Percentiles rank a stretch among this genome's conserved stretches.
Conservation (phyloP, 1,140 invertebrate genomes). For the Drosophila sproati region DNA sequence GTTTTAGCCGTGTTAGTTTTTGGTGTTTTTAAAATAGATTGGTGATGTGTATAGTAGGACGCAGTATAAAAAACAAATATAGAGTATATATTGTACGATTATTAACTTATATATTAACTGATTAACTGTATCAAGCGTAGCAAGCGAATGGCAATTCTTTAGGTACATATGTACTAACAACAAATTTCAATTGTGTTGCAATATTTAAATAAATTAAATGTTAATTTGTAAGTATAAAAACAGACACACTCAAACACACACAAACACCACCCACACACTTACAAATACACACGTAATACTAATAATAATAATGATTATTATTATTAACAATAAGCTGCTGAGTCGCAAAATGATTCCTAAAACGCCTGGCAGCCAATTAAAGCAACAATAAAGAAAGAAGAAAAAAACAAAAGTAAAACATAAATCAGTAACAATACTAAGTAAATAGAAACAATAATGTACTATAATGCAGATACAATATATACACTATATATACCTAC, state of each 20-base stretch:
- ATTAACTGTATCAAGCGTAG: slow-evolving; percentile 61
- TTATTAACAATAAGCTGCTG: slow-evolving; percentile 60
- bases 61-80: slow-evolving; percentile 59
- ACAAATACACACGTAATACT: slow-evolving; percentile 31
- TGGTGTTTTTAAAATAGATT: slow-evolving; percentile 73
- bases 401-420: slow-evolving; percentile 25
- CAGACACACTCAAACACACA: slow-evolving; percentile 32
- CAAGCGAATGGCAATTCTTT: slow-evolving; percentile 67
- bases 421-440: slow-evolving; percentile 77
- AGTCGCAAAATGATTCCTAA: slow-evolving; percentile 65
- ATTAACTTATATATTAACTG: slow-evolving; percentile 72
- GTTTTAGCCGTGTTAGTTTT: slow-evolving; percentile 78
- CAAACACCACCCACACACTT: background rate
- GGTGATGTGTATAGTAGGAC: slow-evolving; percentile 78
- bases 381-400: slow-evolving; percentile 49
- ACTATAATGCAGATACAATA: slow-evolving; percentile 82
- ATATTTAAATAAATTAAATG: slow-evolving; percentile 53
- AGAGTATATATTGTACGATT: slow-evolving; percentile 66
- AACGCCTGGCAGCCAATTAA: slow-evolving; percentile 68
- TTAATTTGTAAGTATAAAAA: slow-evolving; percentile 68
- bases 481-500: slow-evolving; percentile 78
- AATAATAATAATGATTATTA: slow-evolving; percentile 35
- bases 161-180: slow-evolving; percentile 37
- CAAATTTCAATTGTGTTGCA: slow-evolving; percentile 71
- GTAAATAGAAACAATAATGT: slow-evolving; percentile 82